Evolutionary conservation across 2,888 invertebrate species (phyloP).

Genomic region (Sphaerophoria rueppellii): DNA sequence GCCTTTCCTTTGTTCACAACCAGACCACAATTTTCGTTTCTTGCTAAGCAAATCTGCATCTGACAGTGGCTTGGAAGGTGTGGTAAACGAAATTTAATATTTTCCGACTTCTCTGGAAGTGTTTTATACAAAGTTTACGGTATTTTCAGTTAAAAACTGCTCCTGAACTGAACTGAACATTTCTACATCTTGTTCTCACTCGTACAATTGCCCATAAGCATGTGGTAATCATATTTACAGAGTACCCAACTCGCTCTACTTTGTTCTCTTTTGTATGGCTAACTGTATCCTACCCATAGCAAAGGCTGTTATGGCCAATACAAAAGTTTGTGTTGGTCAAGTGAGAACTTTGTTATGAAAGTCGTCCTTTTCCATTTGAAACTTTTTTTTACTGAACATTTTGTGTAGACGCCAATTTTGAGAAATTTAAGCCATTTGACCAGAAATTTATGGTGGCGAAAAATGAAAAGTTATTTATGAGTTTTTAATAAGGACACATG

Average conservation of each 20-base stretch:
- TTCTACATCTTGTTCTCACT: constrained; percentile 20
- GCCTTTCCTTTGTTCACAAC: too few species aligned
- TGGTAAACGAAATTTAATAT: constrained; percentile 72
- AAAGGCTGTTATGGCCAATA: constrained; percentile 52
- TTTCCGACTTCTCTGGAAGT: constrained; percentile 51
- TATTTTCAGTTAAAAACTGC: neutral
- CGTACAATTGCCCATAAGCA: constrained; percentile 62
- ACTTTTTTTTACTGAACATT: neutral
- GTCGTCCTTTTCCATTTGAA: constrained; percentile 23
- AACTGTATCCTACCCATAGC: neutral
- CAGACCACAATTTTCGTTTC: neutral
- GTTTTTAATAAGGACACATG: constrained; percentile 63
- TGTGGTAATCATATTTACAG: constrained; percentile 72
- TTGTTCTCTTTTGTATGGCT: constrained; percentile 33
- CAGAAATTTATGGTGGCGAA: constrained; percentile 49
- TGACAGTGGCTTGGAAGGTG: constrained; percentile 68
- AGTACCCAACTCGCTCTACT: constrained; percentile 48
- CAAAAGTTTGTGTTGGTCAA: constrained; percentile 48
- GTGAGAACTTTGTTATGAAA: constrained; percentile 56
- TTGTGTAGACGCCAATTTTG: constrained; percentile 18
- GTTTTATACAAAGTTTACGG: constrained; percentile 1
- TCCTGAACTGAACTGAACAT: neutral
- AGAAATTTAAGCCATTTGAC: constrained; percentile 49
- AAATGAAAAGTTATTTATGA: constrained; percentile 64
- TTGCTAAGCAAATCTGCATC: constrained; percentile 64